Base-by-base conservation (phyloP, 2,888 invertebrate species). In the Hemaris fuciformis region DNA sequence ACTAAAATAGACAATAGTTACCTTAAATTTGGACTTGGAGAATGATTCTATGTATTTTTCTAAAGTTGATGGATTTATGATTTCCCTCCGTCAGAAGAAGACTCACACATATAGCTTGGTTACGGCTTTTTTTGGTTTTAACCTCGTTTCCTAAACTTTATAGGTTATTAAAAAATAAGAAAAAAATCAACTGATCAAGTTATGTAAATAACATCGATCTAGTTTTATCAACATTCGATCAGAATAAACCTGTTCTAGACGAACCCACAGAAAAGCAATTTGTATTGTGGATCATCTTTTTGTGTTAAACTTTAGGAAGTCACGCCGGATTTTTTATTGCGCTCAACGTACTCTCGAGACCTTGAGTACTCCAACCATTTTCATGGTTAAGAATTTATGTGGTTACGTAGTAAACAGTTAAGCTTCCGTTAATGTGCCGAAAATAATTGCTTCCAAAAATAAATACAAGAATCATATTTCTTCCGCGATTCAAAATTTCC, bases 361-460 rank as follows among this genome's bases (percentile, higher is more conserved):
- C 48, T 48, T 48, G 48, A 48, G 48, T n/a, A 27, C 18, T 53
- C 18, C 53, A 31, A 53, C 31, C 48, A 15, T 31, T 53, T 53
- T 18, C 27, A 53, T 31, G 53, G 53, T 31, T 31, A 53, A 3
- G 15, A 27, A 15, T 53, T 53, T 53, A 53, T 31, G 10, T 53
- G 8, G 27, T 10, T 53, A 27, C 18, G 2, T 31, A 53, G 53
- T 10, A 53, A 53, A 53, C 23, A 22, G 45, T 8, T 31, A 18
- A 18, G 31, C n/a, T 18, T 27, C 18, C 3, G 53, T 48, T 27
- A 31, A 38, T 38, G n/a, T 53, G 18, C 3, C 53, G 3, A 31
- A 3, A 1, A 7, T 48, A 48, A 53, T 53, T 31, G 31, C 18
- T 53, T 53, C 8, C n/a, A n/a, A n/a, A n/a, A n/a, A n/a, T n/a